Evolutionary conservation across 2,797 vertebrate species (phyloP).

Genomic region (Tamandua tetradactyla): DNA sequence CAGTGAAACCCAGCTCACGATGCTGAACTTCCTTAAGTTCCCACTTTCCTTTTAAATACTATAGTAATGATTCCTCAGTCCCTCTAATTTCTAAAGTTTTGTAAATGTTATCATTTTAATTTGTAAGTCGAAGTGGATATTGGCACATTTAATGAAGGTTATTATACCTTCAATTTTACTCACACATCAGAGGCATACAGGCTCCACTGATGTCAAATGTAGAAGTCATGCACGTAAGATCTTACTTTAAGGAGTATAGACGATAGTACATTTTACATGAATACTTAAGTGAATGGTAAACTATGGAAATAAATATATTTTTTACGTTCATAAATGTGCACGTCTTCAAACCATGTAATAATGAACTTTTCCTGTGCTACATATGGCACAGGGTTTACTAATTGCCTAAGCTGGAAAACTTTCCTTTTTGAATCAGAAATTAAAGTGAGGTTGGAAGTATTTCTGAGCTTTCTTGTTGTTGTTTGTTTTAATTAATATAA

Average conservation of each 20-base stretch:
- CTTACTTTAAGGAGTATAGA: background rate
- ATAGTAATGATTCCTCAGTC: background rate
- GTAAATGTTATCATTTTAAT: background rate
- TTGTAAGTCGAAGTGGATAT: background rate
- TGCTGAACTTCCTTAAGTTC: background rate
- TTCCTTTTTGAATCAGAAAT: background rate
- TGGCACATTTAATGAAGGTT: background rate
- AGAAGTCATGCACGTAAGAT: background rate
- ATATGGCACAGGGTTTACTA: background rate
- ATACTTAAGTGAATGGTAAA: background rate
- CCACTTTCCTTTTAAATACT: background rate
- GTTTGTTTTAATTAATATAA: background rate
- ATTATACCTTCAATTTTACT: background rate
- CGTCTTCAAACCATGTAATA: background rate
- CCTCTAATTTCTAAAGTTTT: background rate
- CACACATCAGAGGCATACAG: background rate
- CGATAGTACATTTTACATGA: background rate
- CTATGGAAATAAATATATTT: background rate
- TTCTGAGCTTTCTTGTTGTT: background rate
- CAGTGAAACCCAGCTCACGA: fast-evolving
- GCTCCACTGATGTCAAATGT: background rate
- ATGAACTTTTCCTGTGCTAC: background rate
- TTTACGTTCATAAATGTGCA: background rate
- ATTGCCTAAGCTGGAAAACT: background rate
- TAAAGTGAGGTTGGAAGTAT: background rate